Percentiles rank a stretch among this genome's conserved stretches.
These are phyloP conservation scores for Bombylius major DNA, from an alignment of 2,888 invertebrate species.

Conservation along the genomic window DNA sequence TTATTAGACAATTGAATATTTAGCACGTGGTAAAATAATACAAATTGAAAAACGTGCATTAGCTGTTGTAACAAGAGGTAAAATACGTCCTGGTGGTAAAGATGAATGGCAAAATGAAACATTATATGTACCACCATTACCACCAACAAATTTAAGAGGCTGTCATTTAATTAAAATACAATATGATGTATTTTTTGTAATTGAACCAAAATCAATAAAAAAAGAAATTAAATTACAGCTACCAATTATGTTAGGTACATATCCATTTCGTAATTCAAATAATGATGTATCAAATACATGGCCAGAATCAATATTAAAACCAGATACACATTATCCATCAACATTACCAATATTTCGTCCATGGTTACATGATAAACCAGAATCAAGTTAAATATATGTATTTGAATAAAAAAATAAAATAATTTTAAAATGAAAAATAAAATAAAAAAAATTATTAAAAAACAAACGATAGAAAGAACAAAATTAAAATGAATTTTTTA, in stretches of 20 bases:
- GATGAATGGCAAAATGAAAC: conserved; percentile 82
- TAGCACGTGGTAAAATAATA: conserved; percentile 72
- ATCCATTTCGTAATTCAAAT: conserved; percentile 60
- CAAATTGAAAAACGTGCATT: conserved; percentile 79
- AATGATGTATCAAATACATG: conserved; percentile 46
- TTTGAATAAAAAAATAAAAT: neutral
- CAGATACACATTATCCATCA: conserved; percentile 85
- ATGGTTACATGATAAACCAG: conserved; percentile 60
- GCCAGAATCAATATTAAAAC: conserved; percentile 51
- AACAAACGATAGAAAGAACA: neutral
- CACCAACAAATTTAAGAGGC: conserved; percentile 85
- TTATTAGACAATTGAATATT: conserved; percentile 71
- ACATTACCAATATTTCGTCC: conserved; percentile 84
- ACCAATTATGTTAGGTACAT: conserved; percentile 84
- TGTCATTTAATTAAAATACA: conserved; percentile 88
- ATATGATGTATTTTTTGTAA: conserved; percentile 85
- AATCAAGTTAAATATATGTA: conserved; percentile 20
- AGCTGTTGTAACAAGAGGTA: conserved; percentile 64
- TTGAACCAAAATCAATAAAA: conserved; percentile 82
- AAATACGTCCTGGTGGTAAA: conserved; percentile 65
- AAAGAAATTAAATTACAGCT: conserved; percentile 85
- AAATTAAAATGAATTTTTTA: neutral
- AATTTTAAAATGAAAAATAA: neutral
- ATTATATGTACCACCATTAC: conserved; percentile 84
- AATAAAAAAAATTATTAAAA: no score